Evolutionary conservation across 2,888 invertebrate genomes (phyloP), one percentile per base, ranked within the genome.

Genomic region (Ischnus inquisitorius): DNA sequence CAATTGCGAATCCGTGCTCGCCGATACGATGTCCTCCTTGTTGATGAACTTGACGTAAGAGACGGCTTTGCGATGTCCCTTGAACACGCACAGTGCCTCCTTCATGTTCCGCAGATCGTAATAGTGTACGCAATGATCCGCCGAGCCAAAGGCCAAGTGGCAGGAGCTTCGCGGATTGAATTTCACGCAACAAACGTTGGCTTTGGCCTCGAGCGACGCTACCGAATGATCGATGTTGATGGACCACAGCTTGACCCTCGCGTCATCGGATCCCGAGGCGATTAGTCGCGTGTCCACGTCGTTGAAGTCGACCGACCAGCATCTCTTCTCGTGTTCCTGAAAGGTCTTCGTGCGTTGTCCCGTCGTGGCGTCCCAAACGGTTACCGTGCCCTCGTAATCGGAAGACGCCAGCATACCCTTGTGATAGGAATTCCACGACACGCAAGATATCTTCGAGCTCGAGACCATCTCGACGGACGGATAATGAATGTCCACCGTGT

Each of bases 231-330:
- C 97, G 51, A 96, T 95, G 93, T 97, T 97, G n/a, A 98, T 94
- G 10, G 98, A 97, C 97, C 98, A 99, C 71, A 99, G 95, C 93
- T 98, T 98, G 39, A 99, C 98, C 91, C 97, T 95, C 3, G 98
- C 97, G 94, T 98, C 98, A 94, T 98, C 98, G 0, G 98, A 98
- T 0, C 98, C 98, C 0, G 98, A 98, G 0, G 98, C 98, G 82
- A 99, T 96, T 57, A 98, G 94, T 28, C 97, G 95, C 14, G 98
- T 97, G 93, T 99, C 98, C 34, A 97, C 96, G 88, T 97, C 96
- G 94, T 98, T 98, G 94, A 98, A 99, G 94, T 98, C 98, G 48
- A 99, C 98, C 88, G 98, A 98, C 98, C 99, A 99, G 93, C 98
- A 98, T 62, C 98, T 95, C 93, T 98, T 98, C 94, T 98, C 98